A percentile compares a stretch with the other conserved stretches of the same genome.
These are phyloP conservation scores for Epinotia demarniana DNA, from an alignment of 2,888 invertebrate genomes.

Conservation along the genomic window DNA sequence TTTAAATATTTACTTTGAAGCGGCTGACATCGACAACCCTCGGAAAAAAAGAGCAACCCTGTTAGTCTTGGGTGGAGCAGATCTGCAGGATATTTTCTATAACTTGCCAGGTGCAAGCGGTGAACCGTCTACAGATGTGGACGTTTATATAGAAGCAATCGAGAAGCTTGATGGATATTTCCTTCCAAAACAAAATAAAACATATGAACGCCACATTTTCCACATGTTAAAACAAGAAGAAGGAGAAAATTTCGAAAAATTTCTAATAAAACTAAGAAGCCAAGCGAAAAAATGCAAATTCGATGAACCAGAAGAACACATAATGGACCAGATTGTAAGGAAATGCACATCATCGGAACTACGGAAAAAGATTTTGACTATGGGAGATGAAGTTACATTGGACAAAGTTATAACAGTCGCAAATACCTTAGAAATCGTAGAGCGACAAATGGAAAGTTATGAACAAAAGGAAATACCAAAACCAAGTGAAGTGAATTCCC, in stretches of 20 bases:
- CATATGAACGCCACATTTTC: conserved; percentile 21
- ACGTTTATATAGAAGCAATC: conserved; percentile 25
- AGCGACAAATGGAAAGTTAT: conserved; percentile 37
- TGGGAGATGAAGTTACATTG: not conserved
- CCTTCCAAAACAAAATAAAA: conserved; percentile 11
- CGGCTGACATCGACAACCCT: conserved; percentile 35
- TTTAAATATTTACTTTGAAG: conserved; percentile 46
- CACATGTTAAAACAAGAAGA: conserved; percentile 16
- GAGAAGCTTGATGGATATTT: conserved; percentile 31
- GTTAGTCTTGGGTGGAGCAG: conserved; percentile 42
- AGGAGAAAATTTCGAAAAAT: conserved; percentile 22
- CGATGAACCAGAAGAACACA: not conserved
- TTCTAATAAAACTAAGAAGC: not conserved
- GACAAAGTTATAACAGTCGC: conserved; percentile 27
- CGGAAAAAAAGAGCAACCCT: conserved; percentile 46
- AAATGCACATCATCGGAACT: conserved; percentile 13
- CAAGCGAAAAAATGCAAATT: conserved; percentile 27
- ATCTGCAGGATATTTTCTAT: conserved; percentile 46
- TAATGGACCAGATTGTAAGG: conserved; percentile 9
- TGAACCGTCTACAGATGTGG: not conserved
- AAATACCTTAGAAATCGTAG: conserved; percentile 44
- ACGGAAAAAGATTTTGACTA: conserved; percentile 7
- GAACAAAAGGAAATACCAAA: conserved; percentile 24
- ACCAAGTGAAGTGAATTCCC: conserved; percentile 22
- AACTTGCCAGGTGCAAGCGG: conserved; percentile 41